Percentiles rank a stretch among this genome's conserved stretches.
Conservation (phyloP, 2,113 vertebrate genomes). For the Spea multiplicata region DNA sequence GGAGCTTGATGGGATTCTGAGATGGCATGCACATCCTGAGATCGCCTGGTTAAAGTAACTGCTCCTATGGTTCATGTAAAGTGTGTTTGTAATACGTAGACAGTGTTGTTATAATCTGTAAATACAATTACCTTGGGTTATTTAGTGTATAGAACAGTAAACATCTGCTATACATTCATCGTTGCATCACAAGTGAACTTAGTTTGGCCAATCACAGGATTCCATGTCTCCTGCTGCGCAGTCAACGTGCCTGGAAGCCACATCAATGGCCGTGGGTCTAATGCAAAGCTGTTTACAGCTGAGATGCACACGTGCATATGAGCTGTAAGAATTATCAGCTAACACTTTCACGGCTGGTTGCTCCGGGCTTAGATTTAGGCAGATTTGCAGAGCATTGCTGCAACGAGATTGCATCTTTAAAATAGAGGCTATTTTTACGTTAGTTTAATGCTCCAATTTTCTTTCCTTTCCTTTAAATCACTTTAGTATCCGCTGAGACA, state of each 20-base stretch:
- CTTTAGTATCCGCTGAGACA: not conserved
- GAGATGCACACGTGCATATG: not conserved
- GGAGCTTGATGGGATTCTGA: too few species aligned
- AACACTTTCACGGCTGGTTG: not conserved
- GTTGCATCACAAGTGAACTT: not conserved
- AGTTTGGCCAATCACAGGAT: not conserved
- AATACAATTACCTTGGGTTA: too few species aligned
- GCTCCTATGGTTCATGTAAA: too few species aligned
- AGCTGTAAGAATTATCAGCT: not conserved
- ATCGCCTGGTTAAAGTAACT: too few species aligned
- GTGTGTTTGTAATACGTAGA: too few species aligned
- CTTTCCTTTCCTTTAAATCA: not conserved
- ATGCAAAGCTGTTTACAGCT: not conserved
- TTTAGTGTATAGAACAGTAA: too few species aligned
- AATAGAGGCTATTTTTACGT: not conserved
- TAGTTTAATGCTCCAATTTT: not conserved
- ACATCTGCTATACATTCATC: not conserved
- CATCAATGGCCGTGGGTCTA: not conserved
- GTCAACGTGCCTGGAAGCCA: not conserved
- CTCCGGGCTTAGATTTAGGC: not conserved
- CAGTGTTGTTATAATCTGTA: too few species aligned
- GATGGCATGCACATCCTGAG: too few species aligned
- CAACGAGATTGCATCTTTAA: not conserved
- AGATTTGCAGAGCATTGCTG: not conserved
- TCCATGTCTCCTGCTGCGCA: not conserved